Base-by-base conservation (phyloP, 2,888 invertebrate genomes). In the Cephus nigrinus region DNA sequence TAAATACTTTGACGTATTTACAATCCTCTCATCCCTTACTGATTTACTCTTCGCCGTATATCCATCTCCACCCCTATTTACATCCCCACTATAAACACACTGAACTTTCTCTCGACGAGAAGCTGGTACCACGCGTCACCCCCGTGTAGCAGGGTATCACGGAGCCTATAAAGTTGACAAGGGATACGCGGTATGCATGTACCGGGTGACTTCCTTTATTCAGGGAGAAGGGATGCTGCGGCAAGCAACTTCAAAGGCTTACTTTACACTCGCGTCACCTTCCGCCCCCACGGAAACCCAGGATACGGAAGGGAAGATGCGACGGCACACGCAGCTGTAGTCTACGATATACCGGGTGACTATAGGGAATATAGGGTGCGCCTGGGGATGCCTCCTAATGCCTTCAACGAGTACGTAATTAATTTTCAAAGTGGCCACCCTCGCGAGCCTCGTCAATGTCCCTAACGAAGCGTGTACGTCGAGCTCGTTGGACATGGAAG, bases 391-490 rank as follows among this genome's bases (percentile, higher is more conserved):
- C 72, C 32, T 75, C 72, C 71, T 76, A 75, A 76, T 78, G 78
- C 55, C 73, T 75, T 40, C 35, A 78, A 78, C 73, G 78, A 78
- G 69, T 78, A 76, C 71, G 72, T 78, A 78, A 78, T 78, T 78
- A 78, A 78, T 78, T 76, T 78, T 78, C 78, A 78, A 78, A 78
- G 78, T 78, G 78, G 71, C 74, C 23, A 74, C 74, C 32, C 74
- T 33, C 74, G 12, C 11, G 73, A 36, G 75, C 75, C 73, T 72
- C 72, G 31, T 55, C 76, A 69, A 77, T 34, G 71, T 77, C 71
- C 55, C 40, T 33, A 32, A 75, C 75, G 71, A 77, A 69, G 69
- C 68, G 68, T 31, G 36, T 15, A 33, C 31, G 31, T 23, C 31
- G 12, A 31, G 31, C 71, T 31, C 15, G 71, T 71, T 71, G 31